Conservation (phyloP, 2,113 vertebrate genomes). For the Vombatus ursinus region DNA sequence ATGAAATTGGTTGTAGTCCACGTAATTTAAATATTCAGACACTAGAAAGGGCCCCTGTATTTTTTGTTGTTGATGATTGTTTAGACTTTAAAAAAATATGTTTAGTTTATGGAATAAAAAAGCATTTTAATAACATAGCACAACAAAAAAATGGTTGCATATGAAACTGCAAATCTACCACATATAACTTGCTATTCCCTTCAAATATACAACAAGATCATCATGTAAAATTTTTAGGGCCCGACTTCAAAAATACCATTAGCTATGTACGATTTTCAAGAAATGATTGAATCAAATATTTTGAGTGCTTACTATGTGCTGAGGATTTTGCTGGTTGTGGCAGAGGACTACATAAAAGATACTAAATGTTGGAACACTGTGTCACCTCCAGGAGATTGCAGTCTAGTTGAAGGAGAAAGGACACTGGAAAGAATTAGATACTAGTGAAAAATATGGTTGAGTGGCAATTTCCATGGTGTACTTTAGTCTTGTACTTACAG, state of each 20-base stretch:
- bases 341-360: neutral
- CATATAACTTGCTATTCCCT: no score
- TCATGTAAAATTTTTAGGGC: neutral
- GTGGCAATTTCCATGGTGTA: neutral
- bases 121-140: no score
- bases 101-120: no score
- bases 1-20: neutral
- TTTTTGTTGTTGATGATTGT: neutral
- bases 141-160: no score
- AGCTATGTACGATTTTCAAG: neutral
- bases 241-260: neutral
- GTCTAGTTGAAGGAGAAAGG: neutral
- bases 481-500: neutral
- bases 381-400: neutral
- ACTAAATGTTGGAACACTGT: neutral
- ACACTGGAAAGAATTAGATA: neutral
- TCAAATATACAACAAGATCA: no score
- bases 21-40: neutral
- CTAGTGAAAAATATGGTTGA: neutral
- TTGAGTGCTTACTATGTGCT: neutral
- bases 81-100: no score
- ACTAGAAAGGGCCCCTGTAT: neutral
- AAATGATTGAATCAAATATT: neutral
- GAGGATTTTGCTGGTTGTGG: neutral
- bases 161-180: no score